phyloP scores from a whole-genome alignment of 2,113 vertebrate species.

The Cacatua alba region DNA sequence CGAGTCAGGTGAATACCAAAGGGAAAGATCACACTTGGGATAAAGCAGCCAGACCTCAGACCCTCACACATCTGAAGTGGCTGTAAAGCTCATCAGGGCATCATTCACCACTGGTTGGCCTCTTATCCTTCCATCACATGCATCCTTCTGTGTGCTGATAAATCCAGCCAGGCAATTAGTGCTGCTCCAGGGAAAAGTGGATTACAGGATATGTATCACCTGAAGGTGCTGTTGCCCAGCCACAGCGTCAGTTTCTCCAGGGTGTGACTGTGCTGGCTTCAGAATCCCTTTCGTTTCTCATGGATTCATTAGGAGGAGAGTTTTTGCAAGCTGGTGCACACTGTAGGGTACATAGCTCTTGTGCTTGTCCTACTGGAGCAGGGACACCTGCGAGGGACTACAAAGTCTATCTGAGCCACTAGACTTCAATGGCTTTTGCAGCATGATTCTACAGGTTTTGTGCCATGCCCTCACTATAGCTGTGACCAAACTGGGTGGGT shows the following conservation, averaged over 20 bases:
- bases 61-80: background rate
- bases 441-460: background rate
- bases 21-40: background rate
- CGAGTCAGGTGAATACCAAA: background rate
- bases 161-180: background rate
- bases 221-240: background rate
- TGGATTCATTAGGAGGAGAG: background rate
- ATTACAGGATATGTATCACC: background rate
- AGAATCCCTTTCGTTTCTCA: background rate
- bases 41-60: background rate
- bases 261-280: background rate
- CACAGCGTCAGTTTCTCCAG: fast-evolving
- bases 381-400: background rate
- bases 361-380: too few relatives aligned
- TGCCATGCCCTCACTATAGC: fast-evolving
- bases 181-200: background rate
- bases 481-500: background rate
- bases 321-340: background rate
- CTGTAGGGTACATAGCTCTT: background rate
- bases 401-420: background rate
- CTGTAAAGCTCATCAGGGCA: background rate
- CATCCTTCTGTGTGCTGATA: background rate
- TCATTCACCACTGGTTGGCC: background rate
- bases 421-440: background rate
- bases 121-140: background rate